Percentiles rank a stretch among this genome's conserved stretches.
These are phyloP conservation scores for Rhynchotus rufescens DNA, from an alignment of 2,797 vertebrate species.

Conservation along the genomic window DNA sequence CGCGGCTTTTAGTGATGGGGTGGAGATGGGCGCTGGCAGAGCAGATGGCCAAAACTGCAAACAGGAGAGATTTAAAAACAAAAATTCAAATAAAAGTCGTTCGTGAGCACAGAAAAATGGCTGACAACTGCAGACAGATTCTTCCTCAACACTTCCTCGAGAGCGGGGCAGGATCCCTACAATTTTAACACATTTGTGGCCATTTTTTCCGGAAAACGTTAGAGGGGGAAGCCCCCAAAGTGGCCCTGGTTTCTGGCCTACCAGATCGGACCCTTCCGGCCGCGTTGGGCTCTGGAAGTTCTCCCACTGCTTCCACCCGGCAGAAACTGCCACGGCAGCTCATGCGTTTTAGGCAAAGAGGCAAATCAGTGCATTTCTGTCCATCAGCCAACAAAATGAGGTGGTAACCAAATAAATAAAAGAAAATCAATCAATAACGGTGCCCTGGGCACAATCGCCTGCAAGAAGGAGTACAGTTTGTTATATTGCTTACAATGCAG, in stretches of 20 bases:
- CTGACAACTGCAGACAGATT: conserved; percentile 64
- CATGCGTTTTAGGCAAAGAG: conserved; percentile 68
- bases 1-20: conserved; percentile 70
- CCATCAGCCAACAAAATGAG: conserved; percentile 78
- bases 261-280: conserved; percentile 49
- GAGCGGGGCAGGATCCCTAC: background rate
- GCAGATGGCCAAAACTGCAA: conserved; percentile 71
- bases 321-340: conserved; percentile 64
- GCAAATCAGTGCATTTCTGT: conserved; percentile 74
- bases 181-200: conserved; percentile 19
- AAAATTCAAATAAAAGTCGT: conserved; percentile 22
- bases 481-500: conserved; percentile 88
- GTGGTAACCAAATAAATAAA: conserved; percentile 70
- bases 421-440: conserved; percentile 70
- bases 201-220: conserved; percentile 45
- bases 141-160: conserved; percentile 31
- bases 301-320: conserved; percentile 10
- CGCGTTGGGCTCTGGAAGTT: background rate
- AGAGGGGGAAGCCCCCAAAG: conserved; percentile 23
- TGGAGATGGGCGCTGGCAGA: conserved; percentile 76
- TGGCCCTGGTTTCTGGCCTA: conserved; percentile 28
- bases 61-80: conserved; percentile 54
- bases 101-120: conserved; percentile 73
- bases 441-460: conserved; percentile 80
- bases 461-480: conserved; percentile 85